These are phyloP conservation scores for Celastrina argiolus DNA, from an alignment of 2,888 invertebrate genomes.

Conservation along the genomic window DNA sequence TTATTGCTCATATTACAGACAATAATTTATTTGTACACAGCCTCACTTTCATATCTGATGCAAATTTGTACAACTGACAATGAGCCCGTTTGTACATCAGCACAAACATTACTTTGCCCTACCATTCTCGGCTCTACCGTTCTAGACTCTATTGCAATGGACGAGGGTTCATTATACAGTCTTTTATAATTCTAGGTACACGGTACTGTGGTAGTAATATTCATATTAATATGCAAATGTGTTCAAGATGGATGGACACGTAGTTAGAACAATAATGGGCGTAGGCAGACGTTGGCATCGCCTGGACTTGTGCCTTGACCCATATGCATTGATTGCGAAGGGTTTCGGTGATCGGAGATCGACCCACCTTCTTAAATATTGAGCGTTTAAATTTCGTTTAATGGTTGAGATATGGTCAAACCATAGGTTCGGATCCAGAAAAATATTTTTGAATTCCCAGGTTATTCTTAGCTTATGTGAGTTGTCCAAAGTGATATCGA, in stretches of 20 bases:
- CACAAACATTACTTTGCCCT: slow-evolving; percentile 35
- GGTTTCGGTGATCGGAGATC: slow-evolving; percentile 3
- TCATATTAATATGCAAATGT: slow-evolving; percentile 65
- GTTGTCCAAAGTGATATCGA: too few species aligned
- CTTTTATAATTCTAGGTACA: not conserved
- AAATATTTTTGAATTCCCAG: too few species aligned
- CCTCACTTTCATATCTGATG: slow-evolving; percentile 71
- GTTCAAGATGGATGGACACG: slow-evolving; percentile 55
- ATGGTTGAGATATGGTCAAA: too few species aligned
- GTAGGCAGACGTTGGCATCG: slow-evolving; percentile 68
- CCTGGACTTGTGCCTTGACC: slow-evolving; percentile 70
- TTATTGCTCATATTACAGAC: not conserved
- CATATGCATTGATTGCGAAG: slow-evolving; percentile 50
- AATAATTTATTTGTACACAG: slow-evolving; percentile 44
- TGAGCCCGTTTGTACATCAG: slow-evolving; percentile 61
- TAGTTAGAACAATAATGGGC: slow-evolving; percentile 69
- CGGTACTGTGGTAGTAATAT: slow-evolving; percentile 43
- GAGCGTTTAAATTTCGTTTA: too few species aligned
- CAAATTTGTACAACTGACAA: slow-evolving; percentile 70
- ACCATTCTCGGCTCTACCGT: not conserved
- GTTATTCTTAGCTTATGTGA: too few species aligned
- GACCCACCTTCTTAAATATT: not conserved
- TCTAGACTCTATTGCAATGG: slow-evolving; percentile 26
- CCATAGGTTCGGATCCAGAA: too few species aligned
- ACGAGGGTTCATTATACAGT: slow-evolving; percentile 32